Evolutionary conservation across 2,797 vertebrate species (phyloP).

Genomic region (Malurus leucopterus): DNA sequence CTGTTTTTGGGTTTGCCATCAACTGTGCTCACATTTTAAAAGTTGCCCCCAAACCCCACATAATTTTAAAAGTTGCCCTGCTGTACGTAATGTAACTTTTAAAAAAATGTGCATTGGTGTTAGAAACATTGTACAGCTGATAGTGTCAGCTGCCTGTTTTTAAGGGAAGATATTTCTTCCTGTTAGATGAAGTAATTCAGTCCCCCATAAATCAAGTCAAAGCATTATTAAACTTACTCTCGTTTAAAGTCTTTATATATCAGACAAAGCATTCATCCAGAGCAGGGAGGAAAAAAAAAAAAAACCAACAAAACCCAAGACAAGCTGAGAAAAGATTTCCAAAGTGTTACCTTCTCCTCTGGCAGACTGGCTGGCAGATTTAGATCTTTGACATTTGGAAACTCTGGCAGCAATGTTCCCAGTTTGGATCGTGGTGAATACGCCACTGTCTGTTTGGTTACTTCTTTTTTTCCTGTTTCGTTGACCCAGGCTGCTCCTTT

Average conservation of each 20-base stretch:
- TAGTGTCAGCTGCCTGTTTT: background rate
- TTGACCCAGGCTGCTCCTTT: conserved; percentile 98
- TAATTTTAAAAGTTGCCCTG: background rate
- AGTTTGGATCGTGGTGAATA: conserved; percentile 99
- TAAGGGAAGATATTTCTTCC: background rate
- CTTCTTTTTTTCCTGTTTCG: conserved; percentile 98
- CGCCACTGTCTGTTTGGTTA: conserved; percentile 98
- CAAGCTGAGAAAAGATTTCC: conserved; percentile 73
- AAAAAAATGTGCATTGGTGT: accelerated
- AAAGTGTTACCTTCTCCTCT: conserved; percentile 94
- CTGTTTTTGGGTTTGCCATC: background rate
- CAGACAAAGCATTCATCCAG: conserved; percentile 47
- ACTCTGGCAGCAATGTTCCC: conserved; percentile 96
- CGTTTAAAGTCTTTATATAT: conserved; percentile 55
- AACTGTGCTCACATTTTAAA: background rate
- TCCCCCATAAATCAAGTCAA: conserved; percentile 28
- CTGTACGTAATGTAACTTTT: background rate
- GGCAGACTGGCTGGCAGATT: conserved; percentile 96
- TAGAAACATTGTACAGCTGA: background rate
- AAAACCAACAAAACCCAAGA: background rate
- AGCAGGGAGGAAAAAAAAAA: conserved; percentile 19
- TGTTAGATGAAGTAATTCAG: background rate
- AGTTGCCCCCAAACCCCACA: background rate
- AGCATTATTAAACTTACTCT: conserved; percentile 26
- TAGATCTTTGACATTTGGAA: conserved; percentile 99